A percentile compares a stretch with the other conserved stretches of the same genome.
Evolutionary conservation across 2,113 vertebrate genomes (phyloP).

Genomic region (Ceratotherium simum): DNA sequence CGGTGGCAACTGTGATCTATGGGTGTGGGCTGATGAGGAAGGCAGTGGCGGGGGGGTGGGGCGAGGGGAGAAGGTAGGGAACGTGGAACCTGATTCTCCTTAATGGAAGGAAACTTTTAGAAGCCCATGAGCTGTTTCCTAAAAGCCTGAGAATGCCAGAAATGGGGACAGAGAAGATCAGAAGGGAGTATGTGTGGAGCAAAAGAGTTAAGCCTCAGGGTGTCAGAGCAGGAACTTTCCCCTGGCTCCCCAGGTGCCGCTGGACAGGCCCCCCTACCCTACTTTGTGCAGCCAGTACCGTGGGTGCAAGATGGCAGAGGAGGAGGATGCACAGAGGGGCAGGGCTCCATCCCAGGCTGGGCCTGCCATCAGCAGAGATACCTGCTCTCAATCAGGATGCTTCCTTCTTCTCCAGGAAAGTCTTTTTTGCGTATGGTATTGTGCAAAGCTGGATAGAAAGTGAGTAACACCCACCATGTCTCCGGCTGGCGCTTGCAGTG

Average conservation of each 20-base stretch:
- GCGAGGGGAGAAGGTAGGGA: background rate
- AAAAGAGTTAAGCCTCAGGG: background rate
- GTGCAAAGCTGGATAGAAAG: background rate
- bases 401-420: slow-evolving; percentile 36
- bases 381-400: background rate
- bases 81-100: background rate
- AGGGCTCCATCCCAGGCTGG: background rate
- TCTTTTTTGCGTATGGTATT: background rate
- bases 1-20: no score
- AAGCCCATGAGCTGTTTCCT: background rate
- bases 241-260: background rate
- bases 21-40: background rate
- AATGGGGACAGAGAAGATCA: slow-evolving; percentile 15
- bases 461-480: background rate
- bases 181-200: background rate
- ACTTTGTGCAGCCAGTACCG: background rate
- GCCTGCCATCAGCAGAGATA: background rate
- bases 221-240: background rate
- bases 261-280: background rate
- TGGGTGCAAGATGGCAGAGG: background rate
- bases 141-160: background rate
- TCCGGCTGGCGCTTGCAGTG: background rate
- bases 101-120: background rate
- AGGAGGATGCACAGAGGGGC: background rate
- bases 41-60: background rate